These are phyloP conservation scores for Rhaphigaster nebulosa DNA, from an alignment of 2,888 invertebrate species.

Conservation along the genomic window DNA sequence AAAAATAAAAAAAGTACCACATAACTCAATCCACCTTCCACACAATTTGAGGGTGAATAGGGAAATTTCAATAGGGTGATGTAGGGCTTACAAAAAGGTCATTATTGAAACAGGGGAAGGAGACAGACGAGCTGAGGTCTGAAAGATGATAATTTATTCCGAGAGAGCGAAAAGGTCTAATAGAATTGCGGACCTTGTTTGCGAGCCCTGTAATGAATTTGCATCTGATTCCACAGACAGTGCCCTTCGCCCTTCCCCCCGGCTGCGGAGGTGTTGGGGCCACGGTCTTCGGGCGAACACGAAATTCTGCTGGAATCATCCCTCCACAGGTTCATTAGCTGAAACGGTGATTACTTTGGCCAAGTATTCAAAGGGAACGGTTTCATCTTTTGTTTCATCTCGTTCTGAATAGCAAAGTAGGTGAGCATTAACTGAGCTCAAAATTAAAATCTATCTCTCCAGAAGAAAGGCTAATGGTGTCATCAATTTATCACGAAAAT, in stretches of 20 bases:
- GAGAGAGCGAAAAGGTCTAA: constrained; percentile 16
- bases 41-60: background rate
- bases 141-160: constrained; percentile 27
- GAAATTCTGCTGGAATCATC: background rate
- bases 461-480: no score
- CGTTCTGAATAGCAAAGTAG: background rate
- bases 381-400: background rate
- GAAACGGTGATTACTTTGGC: background rate
- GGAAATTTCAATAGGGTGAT: background rate
- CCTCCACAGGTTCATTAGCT: background rate
- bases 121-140: background rate
- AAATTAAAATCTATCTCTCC: background rate
- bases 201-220: constrained; percentile 27
- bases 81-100: background rate
- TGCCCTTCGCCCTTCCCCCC: background rate
- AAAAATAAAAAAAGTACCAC: background rate
- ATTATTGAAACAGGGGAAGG: background rate
- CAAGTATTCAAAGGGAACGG: background rate
- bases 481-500: no score
- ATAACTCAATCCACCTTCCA: background rate
- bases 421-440: background rate
- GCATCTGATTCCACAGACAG: background rate
- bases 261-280: background rate
- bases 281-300: background rate
- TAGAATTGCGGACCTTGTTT: constrained; percentile 42